Conservation (phyloP, 2,113 vertebrate species). For the Chaetodon auriga region DNA sequence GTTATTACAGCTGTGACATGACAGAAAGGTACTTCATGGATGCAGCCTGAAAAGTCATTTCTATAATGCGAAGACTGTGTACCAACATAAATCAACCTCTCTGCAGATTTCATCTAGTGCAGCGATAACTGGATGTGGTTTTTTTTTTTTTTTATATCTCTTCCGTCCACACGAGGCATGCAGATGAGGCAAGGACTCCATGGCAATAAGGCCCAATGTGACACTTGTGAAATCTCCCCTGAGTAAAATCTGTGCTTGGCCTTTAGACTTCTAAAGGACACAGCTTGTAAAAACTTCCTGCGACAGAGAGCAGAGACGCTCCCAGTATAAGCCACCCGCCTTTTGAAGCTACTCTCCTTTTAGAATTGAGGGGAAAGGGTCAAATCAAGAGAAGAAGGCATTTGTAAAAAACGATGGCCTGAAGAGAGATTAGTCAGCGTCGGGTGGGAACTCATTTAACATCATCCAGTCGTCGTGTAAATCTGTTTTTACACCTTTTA, state of each 20-base stretch:
- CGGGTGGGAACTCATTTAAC: constrained; percentile 69
- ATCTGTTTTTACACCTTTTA: constrained; percentile 73
- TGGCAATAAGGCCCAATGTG: constrained; percentile 45
- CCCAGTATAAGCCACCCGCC: constrained; percentile 26
- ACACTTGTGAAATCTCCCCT: constrained; percentile 49
- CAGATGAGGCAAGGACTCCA: constrained; percentile 41
- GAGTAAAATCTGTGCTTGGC: constrained; percentile 34
- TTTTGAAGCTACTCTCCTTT: constrained; percentile 58
- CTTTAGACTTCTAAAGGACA: constrained; percentile 62
- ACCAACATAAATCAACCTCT: constrained; percentile 37
- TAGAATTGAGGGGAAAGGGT: constrained; percentile 66
- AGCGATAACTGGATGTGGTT: constrained; percentile 18
- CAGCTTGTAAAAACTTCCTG: constrained; percentile 47
- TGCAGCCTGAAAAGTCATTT: constrained; percentile 40
- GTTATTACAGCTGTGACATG: constrained; percentile 31
- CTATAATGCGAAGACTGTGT: constrained; percentile 21
- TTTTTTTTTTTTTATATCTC: constrained; percentile 26
- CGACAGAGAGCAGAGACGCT: constrained; percentile 7
- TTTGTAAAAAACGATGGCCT: constrained; percentile 51
- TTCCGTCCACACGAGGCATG: constrained; percentile 31
- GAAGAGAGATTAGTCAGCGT: constrained; percentile 63
- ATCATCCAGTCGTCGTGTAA: constrained; percentile 50
- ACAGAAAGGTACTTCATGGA: constrained; percentile 15
- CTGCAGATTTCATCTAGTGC: constrained; percentile 30
- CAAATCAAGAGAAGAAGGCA: constrained; percentile 57